A percentile compares a stretch with the other conserved stretches of the same genome.
These are phyloP conservation scores for Enteromius trimaculatus DNA, from an alignment of 2,797 vertebrate genomes.

Conservation along the genomic window DNA sequence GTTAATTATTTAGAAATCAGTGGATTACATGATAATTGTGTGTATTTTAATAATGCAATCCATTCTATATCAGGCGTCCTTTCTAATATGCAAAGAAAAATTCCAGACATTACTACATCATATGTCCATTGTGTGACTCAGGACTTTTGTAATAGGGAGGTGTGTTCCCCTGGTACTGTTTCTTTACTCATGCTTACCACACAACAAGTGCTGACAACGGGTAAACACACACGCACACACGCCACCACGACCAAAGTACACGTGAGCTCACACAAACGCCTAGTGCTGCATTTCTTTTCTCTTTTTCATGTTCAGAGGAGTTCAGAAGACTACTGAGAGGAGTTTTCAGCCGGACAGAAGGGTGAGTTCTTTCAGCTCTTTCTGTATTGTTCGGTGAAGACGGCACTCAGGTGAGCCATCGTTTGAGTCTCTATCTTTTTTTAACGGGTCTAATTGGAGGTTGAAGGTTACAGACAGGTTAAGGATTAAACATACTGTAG, in stretches of 20 bases:
- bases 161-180: slow-evolving; percentile 51
- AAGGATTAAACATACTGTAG: slow-evolving; percentile 6
- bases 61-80: neutral
- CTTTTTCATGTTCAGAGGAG: neutral
- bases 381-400: neutral
- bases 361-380: slow-evolving; percentile 6
- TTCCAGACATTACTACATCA: slow-evolving; percentile 4
- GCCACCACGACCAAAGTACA: slow-evolving; percentile 54
- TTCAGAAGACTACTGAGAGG: neutral
- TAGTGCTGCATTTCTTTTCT: slow-evolving; percentile 36
- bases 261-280: slow-evolving; percentile 38
- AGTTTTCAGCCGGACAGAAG: neutral
- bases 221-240: slow-evolving; percentile 35
- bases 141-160: slow-evolving; percentile 45
- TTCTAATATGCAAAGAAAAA: neutral
- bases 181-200: slow-evolving; percentile 56
- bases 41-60: neutral
- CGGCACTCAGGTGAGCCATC: neutral
- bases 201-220: slow-evolving; percentile 57
- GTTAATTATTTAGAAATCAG: neutral
- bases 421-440: neutral
- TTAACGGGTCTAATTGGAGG: neutral
- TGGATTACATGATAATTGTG: neutral
- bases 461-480: slow-evolving; percentile 21
- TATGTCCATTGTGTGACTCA: slow-evolving; percentile 41